These are phyloP conservation scores for Coturnix japonica DNA, from an alignment of 2,113 vertebrate species.

Conservation along the genomic window DNA sequence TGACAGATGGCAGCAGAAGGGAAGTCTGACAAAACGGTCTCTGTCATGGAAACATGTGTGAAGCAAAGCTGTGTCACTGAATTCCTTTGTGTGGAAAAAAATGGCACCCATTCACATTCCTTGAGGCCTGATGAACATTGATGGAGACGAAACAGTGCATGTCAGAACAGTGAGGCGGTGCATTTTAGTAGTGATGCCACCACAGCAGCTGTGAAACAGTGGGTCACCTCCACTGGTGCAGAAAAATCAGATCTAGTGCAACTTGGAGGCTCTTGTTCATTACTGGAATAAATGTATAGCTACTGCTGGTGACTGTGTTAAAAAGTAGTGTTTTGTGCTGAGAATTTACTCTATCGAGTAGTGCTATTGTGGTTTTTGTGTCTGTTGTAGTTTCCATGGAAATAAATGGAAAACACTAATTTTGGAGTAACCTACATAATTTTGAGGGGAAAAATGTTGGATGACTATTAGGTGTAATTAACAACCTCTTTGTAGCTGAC, in stretches of 20 bases:
- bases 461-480: neutral
- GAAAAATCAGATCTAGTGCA: neutral
- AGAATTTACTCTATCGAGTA: neutral
- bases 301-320: neutral
- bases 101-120: neutral
- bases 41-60: neutral
- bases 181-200: neutral
- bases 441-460: neutral
- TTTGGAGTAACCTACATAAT: neutral
- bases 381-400: neutral
- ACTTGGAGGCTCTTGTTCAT: neutral
- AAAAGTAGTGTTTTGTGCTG: neutral
- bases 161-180: neutral
- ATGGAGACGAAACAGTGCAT: neutral
- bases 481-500: neutral
- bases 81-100: neutral
- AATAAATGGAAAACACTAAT: neutral
- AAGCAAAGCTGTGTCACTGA: neutral
- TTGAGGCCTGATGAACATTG: neutral
- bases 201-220: neutral
- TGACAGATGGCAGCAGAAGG: neutral
- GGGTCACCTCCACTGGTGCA: neutral
- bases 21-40: neutral
- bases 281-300: neutral
- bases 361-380: neutral